Percentiles rank a stretch among this genome's conserved stretches.
These are phyloP conservation scores for Meliscaeva auricollis DNA, from an alignment of 2,888 invertebrate genomes.

Conservation along the genomic window DNA sequence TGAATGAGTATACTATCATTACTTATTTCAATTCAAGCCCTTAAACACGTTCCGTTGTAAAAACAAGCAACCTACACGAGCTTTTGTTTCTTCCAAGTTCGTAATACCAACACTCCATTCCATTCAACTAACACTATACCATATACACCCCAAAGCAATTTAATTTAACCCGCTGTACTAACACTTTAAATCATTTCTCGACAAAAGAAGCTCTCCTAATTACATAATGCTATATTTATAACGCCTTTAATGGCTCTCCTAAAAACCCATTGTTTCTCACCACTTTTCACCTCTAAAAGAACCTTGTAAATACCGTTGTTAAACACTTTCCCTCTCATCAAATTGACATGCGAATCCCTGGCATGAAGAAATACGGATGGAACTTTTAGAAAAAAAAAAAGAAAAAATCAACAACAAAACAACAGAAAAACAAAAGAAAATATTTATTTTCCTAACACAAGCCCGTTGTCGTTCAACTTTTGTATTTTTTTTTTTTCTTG, in stretches of 20 bases:
- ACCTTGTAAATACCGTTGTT: slow-evolving; percentile 63
- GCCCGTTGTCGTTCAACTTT: neutral
- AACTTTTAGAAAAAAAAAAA: slow-evolving; percentile 4
- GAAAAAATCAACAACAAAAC: too few species aligned
- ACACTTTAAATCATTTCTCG: slow-evolving; percentile 20
- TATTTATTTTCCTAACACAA: slow-evolving; percentile 22
- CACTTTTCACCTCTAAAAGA: slow-evolving; percentile 54
- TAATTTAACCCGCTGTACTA: neutral
- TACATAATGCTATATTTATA: slow-evolving; percentile 45
- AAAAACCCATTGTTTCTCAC: slow-evolving; percentile 21
- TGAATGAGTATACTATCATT: neutral
- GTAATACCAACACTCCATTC: neutral
- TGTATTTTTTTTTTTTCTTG: too few species aligned
- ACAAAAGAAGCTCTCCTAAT: slow-evolving; percentile 44
- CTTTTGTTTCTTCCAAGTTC: neutral
- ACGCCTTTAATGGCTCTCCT: slow-evolving; percentile 30
- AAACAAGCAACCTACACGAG: neutral
- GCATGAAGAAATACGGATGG: neutral
- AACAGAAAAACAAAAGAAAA: slow-evolving; percentile 23
- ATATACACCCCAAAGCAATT: slow-evolving; percentile 13
- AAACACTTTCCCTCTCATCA: slow-evolving; percentile 50
- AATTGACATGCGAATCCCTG: slow-evolving; percentile 45
- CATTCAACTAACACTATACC: neutral
- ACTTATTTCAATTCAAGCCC: neutral
- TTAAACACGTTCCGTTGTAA: slow-evolving; percentile 3